Evolutionary conservation across 2,888 invertebrate genomes (phyloP), one percentile per base, ranked within the genome.

Genomic region (Toxonevra muliebris): DNA sequence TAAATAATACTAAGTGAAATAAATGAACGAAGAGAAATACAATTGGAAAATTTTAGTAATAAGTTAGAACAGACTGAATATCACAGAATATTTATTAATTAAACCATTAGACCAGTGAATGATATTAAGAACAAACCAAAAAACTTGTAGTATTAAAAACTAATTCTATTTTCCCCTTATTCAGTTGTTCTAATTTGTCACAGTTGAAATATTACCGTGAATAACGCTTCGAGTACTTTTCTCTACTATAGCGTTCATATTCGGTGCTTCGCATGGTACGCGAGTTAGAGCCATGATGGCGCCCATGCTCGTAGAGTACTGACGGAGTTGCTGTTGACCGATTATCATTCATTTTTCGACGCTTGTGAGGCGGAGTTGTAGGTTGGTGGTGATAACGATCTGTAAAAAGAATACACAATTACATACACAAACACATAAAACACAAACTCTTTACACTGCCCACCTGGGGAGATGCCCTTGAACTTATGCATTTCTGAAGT

Each of bases 371-470:
- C 48, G 85, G 83, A 12, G 84, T 80, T 45, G 75, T 77, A 1
- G 80, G 79, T 65, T 83, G 84, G 71, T 84, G 84, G 61, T 84
- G 81, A 69, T 83, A 84, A 5, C 83, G 82, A 69, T 85, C 85
- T 73, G 69, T 57, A 62, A 42, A 10, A 69, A 53, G 59, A 57
- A 55, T 58, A 54, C 17, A 59, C 17, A 55, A 52, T 40, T 30
- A 0, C 13, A 42, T 42, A 52, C 30, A 30, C 30, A 30, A 2
- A 12, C 8, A 40, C 20, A 43, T 19, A 15, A 53, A 63, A 59
- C 0, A 43, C n/a, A 9, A 53, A 61, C 42, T 13, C n/a, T 17
- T 58, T 8, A 19, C 5, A 42, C 15, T 13, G 68, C 73, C 72
- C 74, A 83, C 83, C 84, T 60, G 84, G 84, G n/a, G 84, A 81